Percentiles rank a stretch among this genome's conserved stretches.
Evolutionary conservation across 2,797 vertebrate species (phyloP).

Genomic region (Intellagama lesueurii): DNA sequence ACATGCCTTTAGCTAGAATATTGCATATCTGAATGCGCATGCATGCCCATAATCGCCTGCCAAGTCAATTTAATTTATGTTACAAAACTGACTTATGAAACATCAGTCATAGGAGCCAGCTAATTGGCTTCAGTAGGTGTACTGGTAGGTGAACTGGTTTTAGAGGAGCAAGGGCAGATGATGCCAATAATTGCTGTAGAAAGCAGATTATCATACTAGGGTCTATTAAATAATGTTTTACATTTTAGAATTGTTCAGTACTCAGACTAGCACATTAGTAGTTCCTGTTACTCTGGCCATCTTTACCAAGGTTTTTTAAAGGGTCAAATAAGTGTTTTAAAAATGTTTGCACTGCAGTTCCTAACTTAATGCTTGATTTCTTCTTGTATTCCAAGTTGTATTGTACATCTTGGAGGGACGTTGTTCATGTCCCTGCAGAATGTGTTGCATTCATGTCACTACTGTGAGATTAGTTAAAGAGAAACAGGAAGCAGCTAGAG

Average conservation of each 20-base stretch:
- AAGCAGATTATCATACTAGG: neutral
- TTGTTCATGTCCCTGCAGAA: neutral
- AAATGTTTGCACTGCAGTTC: neutral
- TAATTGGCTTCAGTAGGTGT: slow-evolving; percentile 11
- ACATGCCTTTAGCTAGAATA: neutral
- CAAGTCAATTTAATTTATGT: slow-evolving; percentile 23
- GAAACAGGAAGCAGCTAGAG: neutral
- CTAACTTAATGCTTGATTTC: neutral
- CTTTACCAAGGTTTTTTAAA: neutral
- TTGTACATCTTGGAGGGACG: neutral
- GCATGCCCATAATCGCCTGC: neutral
- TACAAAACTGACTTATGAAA: slow-evolving; percentile 17
- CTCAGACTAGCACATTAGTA: neutral
- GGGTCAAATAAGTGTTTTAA: neutral
- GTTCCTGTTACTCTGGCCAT: neutral
- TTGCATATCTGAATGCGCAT: neutral
- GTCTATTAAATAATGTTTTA: slow-evolving; percentile 1
- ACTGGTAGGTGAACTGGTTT: slow-evolving; percentile 17
- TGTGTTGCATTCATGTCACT: neutral
- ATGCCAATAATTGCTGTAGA: neutral
- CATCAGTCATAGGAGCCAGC: neutral
- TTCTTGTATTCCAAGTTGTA: neutral
- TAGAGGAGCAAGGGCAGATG: neutral
- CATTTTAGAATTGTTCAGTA: neutral
- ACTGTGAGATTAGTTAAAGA: neutral